Evolutionary conservation across 2,113 vertebrate genomes (phyloP), one percentile per base, ranked within the genome.

Genomic region (Amazona guildingii): DNA sequence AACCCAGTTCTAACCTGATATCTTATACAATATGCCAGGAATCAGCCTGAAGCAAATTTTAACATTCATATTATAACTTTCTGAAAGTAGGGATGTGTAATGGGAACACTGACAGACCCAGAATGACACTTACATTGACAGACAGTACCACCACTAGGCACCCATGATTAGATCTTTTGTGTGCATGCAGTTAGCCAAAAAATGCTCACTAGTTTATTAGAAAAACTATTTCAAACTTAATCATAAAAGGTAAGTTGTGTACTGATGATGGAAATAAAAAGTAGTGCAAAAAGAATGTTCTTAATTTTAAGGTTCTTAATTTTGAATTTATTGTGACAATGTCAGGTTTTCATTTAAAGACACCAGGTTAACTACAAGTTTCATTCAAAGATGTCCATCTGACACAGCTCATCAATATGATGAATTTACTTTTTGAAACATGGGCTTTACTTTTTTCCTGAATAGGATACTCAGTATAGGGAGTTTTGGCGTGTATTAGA

Each of bases 111-210:
- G 92, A 86, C 94, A 95, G 88, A 92, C 57, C 35, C 81, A 92
- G 92, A 96, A 92, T 92, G 95, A 88, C 90, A 84, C 82, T 94
- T 97, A 78, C 33, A 49, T 43, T 97, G 94, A 87, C 77, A 95
- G 94, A 92, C 85, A 90, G 86, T 92, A 70, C 66, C 76, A 93
- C 87, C 88, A 93, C 93, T 97, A 92, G 78, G 83, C 94, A 94
- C 89, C 86, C 96, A 87, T 97, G 95, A 97, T 97, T 96, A 97
- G 90, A 92, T 95, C 87, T 96, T 98, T 95, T 97, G 96, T 97
- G 90, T 97, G 93, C 87, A 88, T 78, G 86, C 88, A 86, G 82
- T 94, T 97, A 92, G 84, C 83, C 81, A 82, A 95, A 95, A 97
- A 91, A 67, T 91, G 52, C 74, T 95, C 62, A 29, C 52, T 78